Base-by-base conservation (phyloP, 1,140 invertebrate genomes). In the Camponotus floridanus region DNA sequence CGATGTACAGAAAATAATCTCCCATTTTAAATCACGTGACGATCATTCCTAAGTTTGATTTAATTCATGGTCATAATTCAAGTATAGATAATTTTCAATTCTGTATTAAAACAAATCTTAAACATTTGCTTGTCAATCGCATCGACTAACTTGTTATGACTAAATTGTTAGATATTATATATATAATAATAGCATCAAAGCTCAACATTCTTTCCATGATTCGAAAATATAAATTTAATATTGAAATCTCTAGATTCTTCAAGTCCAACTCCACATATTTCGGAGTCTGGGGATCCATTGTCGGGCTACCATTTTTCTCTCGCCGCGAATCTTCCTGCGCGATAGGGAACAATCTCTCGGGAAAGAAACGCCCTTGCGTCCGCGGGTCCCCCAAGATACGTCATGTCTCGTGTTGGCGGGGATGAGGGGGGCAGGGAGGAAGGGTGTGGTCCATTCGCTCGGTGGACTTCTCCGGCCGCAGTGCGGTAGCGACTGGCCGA, bases 401-500 rank as follows among this genome's bases (percentile, higher is more conserved):
- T 51, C 48, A 51, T 15, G 48, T 51, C 48, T 51, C 5, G 4
- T 15, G 48, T 51, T 15, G 8, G 8, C 2, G 11, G 42, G 4
- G 48, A 26, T 26, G 26, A 26, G 48, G 15, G 48, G 15, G 48
- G 1, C 15, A 51, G 15, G 48, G 85, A 61, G 55, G 55, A 85
- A 89, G 88, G 88, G 88, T 90, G 88, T 84, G 88, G 88, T 51
- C 48, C 48, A 18, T 51, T 89, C 86, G 74, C 76, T 83, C 80
- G 88, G 87, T 86, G 87, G 87, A 88, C 83, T 88, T 90, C 76
- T 84, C 64, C 87, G 68, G 68, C 70, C 74, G 45, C 48, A 15
- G 85, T 80, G 62, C 87, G 42, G 90, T 92, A 90, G 93, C 91
- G 90, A 94, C 91, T 94, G 94, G 94, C 91, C 92, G 90, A 93